Base-by-base conservation (phyloP, 2,113 vertebrate species). In the Gavialis gangeticus region DNA sequence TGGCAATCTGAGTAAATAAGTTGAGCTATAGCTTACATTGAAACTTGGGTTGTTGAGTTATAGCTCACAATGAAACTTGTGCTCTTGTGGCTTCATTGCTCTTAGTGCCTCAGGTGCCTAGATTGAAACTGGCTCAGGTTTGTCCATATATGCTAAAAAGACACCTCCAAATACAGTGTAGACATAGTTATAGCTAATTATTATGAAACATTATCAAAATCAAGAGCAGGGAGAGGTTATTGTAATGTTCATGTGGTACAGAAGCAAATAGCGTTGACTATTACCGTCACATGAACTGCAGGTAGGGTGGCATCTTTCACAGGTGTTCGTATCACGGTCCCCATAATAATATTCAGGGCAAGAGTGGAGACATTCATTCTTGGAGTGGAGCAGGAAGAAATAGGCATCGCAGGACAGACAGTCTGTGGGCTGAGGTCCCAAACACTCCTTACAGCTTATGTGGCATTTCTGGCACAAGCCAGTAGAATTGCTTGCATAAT, bases 231-330 rank as follows among this genome's bases (percentile, higher is more conserved):
- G 10, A 10, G 12, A 14, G 1, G 22, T 82, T 89, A 63, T 37
- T 15, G 60, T 82, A 79, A 84, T 4, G 0, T 1, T 3, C 10
- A 63, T 73, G 82, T 54, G 22, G 3, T 71, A 16, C 4, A 28
- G 56, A 89, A 84, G 25, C 2, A 10, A 16, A 14, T 19, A 87
- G 15, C 0, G 1, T n/a, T 4, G 2, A 5, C 30, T 93, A 95
- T 97, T 97, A 99, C 99, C 98, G 30, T 82, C 82, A 89, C 99
- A 99, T 14, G 98, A 98, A 21, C 91, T 97, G 91, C 99, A 99
- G 60, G 98, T 98, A 4, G 99, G 97, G 54, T 99, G 98, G 93
- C 99, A 99, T 84, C 97, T 98, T 90, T 98, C 97, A 91, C 99
- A 99, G 84, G 93, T 86, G 0, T 92, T 97, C 5, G 94, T 76